Evolutionary conservation across 1,140 invertebrate species (phyloP).

Genomic region (Centruroides vittatus): DNA sequence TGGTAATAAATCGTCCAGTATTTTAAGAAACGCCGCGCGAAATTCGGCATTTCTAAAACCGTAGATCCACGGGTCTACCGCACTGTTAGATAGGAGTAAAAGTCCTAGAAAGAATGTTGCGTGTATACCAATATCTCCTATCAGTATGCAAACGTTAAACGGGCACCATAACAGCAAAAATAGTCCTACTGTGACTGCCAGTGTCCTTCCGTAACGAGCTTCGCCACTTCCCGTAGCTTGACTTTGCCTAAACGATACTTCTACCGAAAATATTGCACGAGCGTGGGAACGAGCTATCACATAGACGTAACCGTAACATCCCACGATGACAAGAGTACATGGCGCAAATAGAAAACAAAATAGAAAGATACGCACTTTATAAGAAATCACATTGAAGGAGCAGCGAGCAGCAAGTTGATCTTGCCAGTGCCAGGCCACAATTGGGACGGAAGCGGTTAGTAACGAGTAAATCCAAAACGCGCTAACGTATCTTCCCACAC

Average conservation of each 20-base stretch:
- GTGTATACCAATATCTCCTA: constrained; percentile 38
- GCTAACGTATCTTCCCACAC: constrained; percentile 40
- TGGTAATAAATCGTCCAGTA: constrained; percentile 32
- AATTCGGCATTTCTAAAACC: constrained; percentile 49
- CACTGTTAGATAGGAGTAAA: constrained; percentile 43
- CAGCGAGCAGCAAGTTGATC: constrained; percentile 4
- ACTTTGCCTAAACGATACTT: constrained; percentile 38
- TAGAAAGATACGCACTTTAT: constrained; percentile 12
- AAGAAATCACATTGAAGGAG: constrained; percentile 7
- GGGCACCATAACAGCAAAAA: constrained; percentile 47
- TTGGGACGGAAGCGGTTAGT: constrained; percentile 38
- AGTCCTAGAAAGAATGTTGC: constrained; percentile 38
- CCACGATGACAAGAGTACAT: constrained; percentile 38
- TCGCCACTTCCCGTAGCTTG: constrained; percentile 19
- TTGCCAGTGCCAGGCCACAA: constrained; percentile 32
- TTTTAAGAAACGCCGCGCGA: constrained; percentile 40
- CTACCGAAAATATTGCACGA: constrained; percentile 46
- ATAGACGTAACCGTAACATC: constrained; percentile 50
- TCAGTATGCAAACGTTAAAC: constrained; percentile 40
- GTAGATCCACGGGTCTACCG: constrained; percentile 50
- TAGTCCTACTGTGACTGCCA: constrained; percentile 45
- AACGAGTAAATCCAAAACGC: constrained; percentile 45
- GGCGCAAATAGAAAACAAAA: constrained; percentile 34
- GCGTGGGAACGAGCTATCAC: constrained; percentile 46
- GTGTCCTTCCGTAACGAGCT: constrained; percentile 43